Evolutionary conservation across 2,797 vertebrate species (phyloP).

Genomic region (Oreortyx pictus): DNA sequence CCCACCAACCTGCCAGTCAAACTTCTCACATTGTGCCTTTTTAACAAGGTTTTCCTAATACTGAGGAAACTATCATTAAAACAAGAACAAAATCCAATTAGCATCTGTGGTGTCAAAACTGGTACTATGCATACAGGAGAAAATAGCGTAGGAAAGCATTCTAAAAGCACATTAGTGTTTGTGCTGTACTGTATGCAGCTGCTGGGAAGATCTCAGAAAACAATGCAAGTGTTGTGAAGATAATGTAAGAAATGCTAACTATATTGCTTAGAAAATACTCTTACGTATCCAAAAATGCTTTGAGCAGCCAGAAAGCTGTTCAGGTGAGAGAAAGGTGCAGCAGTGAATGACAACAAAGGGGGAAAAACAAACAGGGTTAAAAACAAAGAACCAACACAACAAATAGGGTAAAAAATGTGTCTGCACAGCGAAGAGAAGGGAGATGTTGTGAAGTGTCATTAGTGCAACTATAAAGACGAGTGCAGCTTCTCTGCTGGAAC

Average conservation of each 20-base stretch:
- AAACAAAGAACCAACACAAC: no score
- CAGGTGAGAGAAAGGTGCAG: neutral
- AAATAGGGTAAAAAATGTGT: neutral
- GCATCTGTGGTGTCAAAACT: neutral
- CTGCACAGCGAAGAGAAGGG: neutral
- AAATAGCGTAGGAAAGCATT: neutral
- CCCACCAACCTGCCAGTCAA: neutral
- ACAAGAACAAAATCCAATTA: neutral
- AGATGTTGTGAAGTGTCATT: neutral
- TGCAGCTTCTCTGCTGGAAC: neutral
- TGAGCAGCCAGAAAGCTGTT: neutral
- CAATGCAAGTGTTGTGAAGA: neutral
- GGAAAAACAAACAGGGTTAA: no score
- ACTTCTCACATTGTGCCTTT: neutral
- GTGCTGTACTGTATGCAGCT: neutral
- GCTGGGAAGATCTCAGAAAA: neutral
- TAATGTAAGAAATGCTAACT: no score
- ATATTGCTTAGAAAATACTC: neutral
- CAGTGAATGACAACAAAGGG: neutral
- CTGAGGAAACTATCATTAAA: neutral
- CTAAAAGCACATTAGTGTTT: neutral
- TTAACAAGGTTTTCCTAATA: neutral
- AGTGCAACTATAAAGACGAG: neutral
- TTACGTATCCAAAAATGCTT: neutral
- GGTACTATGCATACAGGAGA: neutral